phyloP scores from a whole-genome alignment of 2,113 vertebrate species.

The cattle (Bos taurus) region DNA sequence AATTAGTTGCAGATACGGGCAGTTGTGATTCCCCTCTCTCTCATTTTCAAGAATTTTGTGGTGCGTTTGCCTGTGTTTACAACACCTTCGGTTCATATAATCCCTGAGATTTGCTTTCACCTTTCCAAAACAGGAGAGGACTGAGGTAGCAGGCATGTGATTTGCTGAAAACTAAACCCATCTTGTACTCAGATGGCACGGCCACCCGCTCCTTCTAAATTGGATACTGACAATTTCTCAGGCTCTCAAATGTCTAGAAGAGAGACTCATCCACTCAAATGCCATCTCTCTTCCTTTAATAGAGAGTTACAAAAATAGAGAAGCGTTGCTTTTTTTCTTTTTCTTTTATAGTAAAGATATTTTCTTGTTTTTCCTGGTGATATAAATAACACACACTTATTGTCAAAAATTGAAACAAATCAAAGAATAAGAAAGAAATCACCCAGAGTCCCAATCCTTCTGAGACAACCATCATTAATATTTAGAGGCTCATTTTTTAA shows the following conservation, averaged over 20 bases:
- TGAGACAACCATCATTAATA: neutral
- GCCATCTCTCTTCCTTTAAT: neutral
- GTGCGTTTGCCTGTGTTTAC: neutral
- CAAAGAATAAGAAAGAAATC: neutral
- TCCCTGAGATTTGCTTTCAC: neutral
- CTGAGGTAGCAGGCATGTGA: neutral
- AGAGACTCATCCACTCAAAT: neutral
- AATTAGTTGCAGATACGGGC: neutral
- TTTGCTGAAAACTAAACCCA: neutral
- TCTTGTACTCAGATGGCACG: neutral
- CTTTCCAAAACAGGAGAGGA: neutral
- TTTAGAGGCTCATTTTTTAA: neutral
- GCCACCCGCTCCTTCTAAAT: neutral
- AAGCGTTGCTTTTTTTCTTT: neutral
- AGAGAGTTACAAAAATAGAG: neutral
- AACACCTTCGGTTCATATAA: neutral
- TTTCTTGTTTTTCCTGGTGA: neutral
- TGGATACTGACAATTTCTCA: neutral
- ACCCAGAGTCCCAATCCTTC: neutral
- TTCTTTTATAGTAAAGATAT: neutral
- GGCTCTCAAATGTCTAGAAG: neutral
- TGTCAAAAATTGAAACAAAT: neutral
- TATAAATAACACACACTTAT: neutral
- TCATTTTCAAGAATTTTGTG: neutral
- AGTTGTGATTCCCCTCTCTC: neutral